These are phyloP conservation scores for Enhydra lutris DNA, from an alignment of 2,113 vertebrate species.

Conservation along the genomic window DNA sequence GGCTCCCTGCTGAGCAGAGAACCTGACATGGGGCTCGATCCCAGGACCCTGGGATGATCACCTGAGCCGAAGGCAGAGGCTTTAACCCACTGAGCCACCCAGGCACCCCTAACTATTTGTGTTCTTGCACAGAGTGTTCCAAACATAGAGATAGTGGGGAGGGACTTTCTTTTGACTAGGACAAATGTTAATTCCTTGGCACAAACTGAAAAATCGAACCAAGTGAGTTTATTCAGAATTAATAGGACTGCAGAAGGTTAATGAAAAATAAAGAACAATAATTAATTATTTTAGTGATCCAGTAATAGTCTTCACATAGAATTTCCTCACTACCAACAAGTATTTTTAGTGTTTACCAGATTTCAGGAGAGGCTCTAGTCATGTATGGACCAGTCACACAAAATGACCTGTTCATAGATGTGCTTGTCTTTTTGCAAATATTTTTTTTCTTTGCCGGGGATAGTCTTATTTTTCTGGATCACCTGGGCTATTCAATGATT, in stretches of 20 bases:
- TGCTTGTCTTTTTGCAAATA: background rate
- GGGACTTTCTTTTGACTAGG: background rate
- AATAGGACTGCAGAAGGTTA: constrained; percentile 2
- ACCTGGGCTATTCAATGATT: background rate
- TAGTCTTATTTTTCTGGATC: background rate
- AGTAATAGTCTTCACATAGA: background rate
- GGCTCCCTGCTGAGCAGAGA: too few relatives aligned
- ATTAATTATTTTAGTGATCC: background rate
- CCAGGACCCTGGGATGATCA: too few relatives aligned
- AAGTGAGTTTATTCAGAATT: constrained; percentile 29
- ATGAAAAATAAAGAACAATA: constrained; percentile 21
- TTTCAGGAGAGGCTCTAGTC: background rate
- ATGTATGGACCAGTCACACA: background rate
- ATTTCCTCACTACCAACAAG: background rate
- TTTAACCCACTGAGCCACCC: too few relatives aligned
- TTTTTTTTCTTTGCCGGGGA: background rate
- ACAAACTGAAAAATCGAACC: background rate
- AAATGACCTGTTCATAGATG: background rate
- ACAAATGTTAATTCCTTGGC: background rate
- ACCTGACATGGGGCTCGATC: too few relatives aligned
- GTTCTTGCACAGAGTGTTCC: background rate
- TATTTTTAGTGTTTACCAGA: background rate
- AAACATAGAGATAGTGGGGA: background rate
- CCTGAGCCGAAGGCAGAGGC: too few relatives aligned
- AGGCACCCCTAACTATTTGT: background rate